Base-by-base conservation (phyloP, 2,888 invertebrate species). In the Anoncus sp. region DNA sequence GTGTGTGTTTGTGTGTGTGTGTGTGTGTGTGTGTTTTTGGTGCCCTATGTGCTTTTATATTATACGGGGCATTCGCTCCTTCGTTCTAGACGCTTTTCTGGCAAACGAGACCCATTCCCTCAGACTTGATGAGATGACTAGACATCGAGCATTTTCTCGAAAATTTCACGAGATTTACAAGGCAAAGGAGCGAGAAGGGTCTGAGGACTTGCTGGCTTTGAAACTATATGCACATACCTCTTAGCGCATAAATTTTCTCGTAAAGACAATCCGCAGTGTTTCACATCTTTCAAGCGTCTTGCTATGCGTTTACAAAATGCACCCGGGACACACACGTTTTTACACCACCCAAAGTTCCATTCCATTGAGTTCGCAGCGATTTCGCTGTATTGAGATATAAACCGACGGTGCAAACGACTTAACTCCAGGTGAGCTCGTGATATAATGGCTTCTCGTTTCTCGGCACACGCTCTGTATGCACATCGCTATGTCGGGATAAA, bases 111-210 rank as follows among this genome's bases (percentile, higher is more conserved):
- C 51, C 51, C 70, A 47, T 51, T 70, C 40, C n/a, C 51, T 53
- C 62, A 60, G 43, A 45, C 62, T 43, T 45, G 60, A 70, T 70
- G 70, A 71, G 71, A 71, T 62, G 71, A 55, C 22, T 57, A 69
- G 51, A 62, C 65, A 62, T 62, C 51, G 62, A 51, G 27, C 62
- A 53, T 71, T 71, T 70, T 49, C 31, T 51, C 53, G 57, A 75
- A 20, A 24, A 63, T 69, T 63, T 75, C 49, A 62, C 53, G 67
- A 45, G 67, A 27, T 10, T 69, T 57, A 38, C 27, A 40, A 59
- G 69, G 38, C 47, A 24, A 35, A 62, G 24, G 62, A 45, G 27
- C 3, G 20, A 16, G 18, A 22, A 38, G 20, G 16, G 24, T 22
- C 20, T 12, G 24, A 20, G n/a, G 24, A 69, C 60, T 65, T 27